phyloP scores from a whole-genome alignment of 37 sponge, comb jelly and placozoan genomes.

The Amphimedon queenslandica region DNA sequence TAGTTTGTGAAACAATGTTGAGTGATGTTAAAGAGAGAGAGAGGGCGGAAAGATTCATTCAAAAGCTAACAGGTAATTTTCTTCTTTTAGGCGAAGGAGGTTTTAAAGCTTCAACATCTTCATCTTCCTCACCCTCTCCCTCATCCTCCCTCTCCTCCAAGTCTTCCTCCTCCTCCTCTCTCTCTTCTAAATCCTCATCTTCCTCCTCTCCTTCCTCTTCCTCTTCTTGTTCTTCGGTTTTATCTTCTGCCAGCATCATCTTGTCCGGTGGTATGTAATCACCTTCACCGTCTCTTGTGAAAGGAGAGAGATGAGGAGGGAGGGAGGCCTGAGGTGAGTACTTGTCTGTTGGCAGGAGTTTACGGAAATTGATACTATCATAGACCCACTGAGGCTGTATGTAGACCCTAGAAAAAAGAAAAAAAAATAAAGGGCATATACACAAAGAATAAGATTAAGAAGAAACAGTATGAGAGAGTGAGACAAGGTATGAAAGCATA shows the following conservation, averaged over 20 bases:
- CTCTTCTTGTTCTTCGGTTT: constrained; percentile 19
- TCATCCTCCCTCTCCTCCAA: no score
- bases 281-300: constrained; percentile 72
- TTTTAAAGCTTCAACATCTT: no score
- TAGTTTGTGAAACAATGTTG: no score
- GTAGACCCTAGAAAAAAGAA: constrained; percentile 82
- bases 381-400: constrained; percentile 99
- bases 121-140: neutral
- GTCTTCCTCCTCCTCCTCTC: no score
- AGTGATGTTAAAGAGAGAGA: no score
- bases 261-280: constrained; percentile 92
- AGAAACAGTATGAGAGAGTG: no score
- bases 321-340: constrained; percentile 77
- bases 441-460: no score
- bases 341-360: constrained; percentile 62
- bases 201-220: constrained; percentile 35
- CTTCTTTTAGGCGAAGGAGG: constrained; percentile 8
- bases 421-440: no score
- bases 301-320: constrained; percentile 98
- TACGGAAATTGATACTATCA: constrained; percentile 83
- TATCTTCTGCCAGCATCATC: constrained; percentile 23
- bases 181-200: constrained; percentile 19
- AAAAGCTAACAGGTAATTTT: no score
- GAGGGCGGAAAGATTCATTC: no score
- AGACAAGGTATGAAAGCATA: no score